phyloP scores from a whole-genome alignment of 2,113 vertebrate genomes.

The Lagenorhynchus albirostris region DNA sequence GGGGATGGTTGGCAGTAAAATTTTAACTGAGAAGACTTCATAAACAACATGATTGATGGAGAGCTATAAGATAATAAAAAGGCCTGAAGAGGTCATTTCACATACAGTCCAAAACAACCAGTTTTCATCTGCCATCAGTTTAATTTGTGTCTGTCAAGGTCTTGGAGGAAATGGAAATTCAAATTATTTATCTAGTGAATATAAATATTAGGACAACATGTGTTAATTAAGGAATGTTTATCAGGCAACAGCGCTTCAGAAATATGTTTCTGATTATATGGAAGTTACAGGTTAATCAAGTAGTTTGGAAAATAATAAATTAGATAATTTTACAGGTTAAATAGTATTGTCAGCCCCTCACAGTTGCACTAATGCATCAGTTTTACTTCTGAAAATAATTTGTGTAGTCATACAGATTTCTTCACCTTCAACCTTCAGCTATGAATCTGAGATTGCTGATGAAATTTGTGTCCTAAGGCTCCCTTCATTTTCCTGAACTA shows the following conservation, averaged over 20 bases:
- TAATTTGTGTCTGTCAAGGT: conserved; percentile 25
- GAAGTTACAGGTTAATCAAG: conserved; percentile 52
- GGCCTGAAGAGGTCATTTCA: conserved; percentile 14
- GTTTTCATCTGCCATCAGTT: conserved; percentile 36
- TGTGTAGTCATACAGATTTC: background rate
- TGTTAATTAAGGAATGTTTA: conserved; percentile 59
- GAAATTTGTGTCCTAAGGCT: conserved; percentile 53
- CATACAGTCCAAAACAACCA: background rate
- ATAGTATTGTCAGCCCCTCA: background rate
- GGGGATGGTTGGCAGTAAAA: background rate
- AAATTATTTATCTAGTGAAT: conserved; percentile 46
- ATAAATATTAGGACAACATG: conserved; percentile 58
- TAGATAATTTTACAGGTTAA: conserved; percentile 32
- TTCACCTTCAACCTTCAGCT: background rate
- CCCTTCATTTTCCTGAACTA: conserved; percentile 53
- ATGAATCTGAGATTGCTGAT: background rate
- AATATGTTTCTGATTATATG: conserved; percentile 28
- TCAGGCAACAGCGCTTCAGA: conserved; percentile 22
- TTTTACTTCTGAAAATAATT: conserved; percentile 50
- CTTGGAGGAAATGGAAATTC: conserved; percentile 44
- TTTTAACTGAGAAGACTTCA: conserved; percentile 24
- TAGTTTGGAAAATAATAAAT: conserved; percentile 56
- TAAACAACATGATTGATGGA: conserved; percentile 45
- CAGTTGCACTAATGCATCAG: background rate
- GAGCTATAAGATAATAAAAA: conserved; percentile 36